Conservation (phyloP, 2,888 invertebrate genomes). For the Lasioglossum oenotherae region DNA sequence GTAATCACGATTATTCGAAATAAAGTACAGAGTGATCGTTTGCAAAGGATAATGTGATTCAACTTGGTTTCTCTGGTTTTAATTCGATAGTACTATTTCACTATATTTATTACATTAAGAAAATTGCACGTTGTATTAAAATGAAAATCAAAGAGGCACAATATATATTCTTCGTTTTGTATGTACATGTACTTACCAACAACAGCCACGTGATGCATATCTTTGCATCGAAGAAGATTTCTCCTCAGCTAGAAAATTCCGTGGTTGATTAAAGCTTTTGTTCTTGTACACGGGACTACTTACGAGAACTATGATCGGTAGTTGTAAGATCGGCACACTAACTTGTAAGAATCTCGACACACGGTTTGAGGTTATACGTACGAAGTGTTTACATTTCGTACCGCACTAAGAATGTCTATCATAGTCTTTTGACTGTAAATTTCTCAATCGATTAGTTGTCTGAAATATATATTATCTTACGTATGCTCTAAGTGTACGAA, state of each 20-base stretch:
- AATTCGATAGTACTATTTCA: neutral
- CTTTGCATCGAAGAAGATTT: neutral
- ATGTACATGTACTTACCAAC: constrained; percentile 5
- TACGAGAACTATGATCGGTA: neutral
- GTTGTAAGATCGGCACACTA: neutral
- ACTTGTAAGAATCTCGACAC: neutral
- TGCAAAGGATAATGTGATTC: neutral
- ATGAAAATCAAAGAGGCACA: neutral
- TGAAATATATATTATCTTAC: neutral
- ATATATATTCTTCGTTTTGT: neutral
- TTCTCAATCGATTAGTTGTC: neutral
- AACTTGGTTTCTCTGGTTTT: neutral
- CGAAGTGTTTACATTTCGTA: neutral
- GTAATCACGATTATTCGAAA: neutral
- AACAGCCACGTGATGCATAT: constrained; percentile 28
- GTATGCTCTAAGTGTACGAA: neutral
- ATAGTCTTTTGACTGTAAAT: neutral
- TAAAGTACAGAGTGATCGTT: neutral
- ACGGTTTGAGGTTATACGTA: constrained; percentile 52
- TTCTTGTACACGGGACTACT: neutral
- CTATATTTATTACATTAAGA: neutral
- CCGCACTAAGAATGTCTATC: neutral
- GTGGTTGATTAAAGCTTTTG: neutral
- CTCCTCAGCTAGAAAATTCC: neutral
- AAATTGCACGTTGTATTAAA: neutral